Conservation (phyloP, 1,140 invertebrate genomes). For the Aphelenchoides avenae region DNA sequence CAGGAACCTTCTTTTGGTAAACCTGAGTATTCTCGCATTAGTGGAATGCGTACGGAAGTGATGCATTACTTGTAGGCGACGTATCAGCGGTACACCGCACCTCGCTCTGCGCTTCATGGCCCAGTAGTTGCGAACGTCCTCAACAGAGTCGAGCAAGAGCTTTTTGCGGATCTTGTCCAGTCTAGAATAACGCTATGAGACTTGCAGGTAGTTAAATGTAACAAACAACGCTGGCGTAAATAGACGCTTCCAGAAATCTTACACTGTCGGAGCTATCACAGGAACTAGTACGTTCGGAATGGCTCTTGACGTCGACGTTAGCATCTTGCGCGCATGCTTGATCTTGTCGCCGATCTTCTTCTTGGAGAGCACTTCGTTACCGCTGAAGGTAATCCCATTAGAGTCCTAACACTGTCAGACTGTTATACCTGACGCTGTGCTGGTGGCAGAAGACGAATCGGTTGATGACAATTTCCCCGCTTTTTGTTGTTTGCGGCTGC, state of each 20-base stretch:
- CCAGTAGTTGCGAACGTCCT: slow-evolving; percentile 66
- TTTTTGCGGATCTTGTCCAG: slow-evolving; percentile 28
- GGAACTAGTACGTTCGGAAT: slow-evolving; percentile 18
- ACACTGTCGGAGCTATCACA: too few species aligned
- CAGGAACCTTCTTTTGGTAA: slow-evolving; percentile 9
- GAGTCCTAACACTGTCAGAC: too few species aligned
- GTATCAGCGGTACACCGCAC: slow-evolving; percentile 87
- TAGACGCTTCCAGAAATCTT: too few species aligned
- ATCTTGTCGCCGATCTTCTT: too few species aligned
- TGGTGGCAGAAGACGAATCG: slow-evolving; percentile 40
- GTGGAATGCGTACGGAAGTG: background rate
- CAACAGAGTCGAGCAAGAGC: slow-evolving; percentile 28
- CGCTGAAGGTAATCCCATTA: too few species aligned
- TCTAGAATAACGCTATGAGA: too few species aligned
- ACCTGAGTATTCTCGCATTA: background rate
- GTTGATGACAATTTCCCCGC: slow-evolving; percentile 31
- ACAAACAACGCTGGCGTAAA: too few species aligned
- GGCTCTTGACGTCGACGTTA: slow-evolving; percentile 12
- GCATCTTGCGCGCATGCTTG: slow-evolving; percentile 23
- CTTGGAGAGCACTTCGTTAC: too few species aligned
- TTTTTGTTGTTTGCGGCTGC: slow-evolving; percentile 16
- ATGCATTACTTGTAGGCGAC: slow-evolving; percentile 64
- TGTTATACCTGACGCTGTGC: too few species aligned
- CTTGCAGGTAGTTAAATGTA: too few species aligned
- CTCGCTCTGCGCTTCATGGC: slow-evolving; percentile 87